A percentile compares a stretch with the other conserved stretches of the same genome.
Conservation (phyloP, 2,113 vertebrate species). For the Oreocharis arfaki region DNA sequence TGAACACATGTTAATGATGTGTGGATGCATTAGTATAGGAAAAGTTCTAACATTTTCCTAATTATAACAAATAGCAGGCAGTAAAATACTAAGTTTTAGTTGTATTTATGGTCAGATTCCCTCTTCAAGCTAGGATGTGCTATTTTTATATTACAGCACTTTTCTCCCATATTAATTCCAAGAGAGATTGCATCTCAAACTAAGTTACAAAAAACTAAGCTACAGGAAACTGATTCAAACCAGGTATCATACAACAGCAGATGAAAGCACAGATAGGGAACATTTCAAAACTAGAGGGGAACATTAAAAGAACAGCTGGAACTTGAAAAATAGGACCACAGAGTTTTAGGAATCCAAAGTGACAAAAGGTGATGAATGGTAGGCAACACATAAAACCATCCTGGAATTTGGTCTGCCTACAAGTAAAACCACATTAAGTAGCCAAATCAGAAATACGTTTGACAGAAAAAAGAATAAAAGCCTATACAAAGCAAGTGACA, state of each 20-base stretch:
- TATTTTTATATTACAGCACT: background rate
- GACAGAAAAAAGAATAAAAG: background rate
- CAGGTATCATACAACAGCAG: background rate
- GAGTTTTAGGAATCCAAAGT: background rate
- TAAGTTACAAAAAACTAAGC: background rate
- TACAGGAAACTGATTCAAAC: background rate
- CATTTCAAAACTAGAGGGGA: background rate
- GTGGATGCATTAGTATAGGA: background rate
- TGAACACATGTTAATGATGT: background rate
- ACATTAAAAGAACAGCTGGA: background rate
- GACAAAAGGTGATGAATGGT: background rate
- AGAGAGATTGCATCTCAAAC: background rate
- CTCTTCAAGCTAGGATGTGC: background rate
- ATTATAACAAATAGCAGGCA: background rate
- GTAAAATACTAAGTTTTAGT: background rate
- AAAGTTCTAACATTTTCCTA: background rate
- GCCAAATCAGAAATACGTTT: background rate
- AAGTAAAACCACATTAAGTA: background rate
- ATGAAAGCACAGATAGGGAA: background rate
- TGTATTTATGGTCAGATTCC: background rate
- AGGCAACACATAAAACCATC: background rate
- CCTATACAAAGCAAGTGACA: background rate
- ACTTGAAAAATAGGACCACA: background rate
- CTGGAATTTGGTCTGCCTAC: background rate
- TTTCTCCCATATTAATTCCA: background rate